Evolutionary conservation across 2,113 vertebrate genomes (phyloP).

Genomic region (Heteronetta atricapilla): DNA sequence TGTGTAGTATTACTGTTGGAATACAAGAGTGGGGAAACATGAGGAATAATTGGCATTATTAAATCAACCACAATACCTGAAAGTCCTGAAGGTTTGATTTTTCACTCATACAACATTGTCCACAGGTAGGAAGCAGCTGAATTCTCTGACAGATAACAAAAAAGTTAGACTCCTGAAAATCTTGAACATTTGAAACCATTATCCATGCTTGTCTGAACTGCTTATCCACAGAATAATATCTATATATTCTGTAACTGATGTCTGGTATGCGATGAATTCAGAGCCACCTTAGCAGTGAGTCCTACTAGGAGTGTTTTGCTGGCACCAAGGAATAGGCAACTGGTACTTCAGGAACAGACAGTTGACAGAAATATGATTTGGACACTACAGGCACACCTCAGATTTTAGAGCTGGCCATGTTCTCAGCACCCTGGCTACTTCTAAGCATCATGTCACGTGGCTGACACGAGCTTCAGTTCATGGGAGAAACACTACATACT

Average conservation of each 20-base stretch:
- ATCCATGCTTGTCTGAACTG: neutral
- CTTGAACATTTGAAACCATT: neutral
- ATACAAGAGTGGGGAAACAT: neutral
- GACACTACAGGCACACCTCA: neutral
- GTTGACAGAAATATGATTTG: neutral
- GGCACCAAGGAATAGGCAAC: slow-evolving; percentile 1
- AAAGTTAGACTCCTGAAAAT: neutral
- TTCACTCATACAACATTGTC: neutral
- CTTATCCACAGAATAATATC: neutral
- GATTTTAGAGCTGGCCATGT: neutral
- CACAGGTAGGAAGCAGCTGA: neutral
- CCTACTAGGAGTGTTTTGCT: slow-evolving; percentile 16
- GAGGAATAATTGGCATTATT: neutral
- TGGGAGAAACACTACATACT: neutral
- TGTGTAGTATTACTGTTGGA: neutral
- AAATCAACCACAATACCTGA: neutral
- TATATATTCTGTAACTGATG: slow-evolving; percentile 1
- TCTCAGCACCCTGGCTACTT: neutral
- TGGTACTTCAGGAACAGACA: slow-evolving; percentile 2
- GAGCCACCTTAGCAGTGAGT: slow-evolving; percentile 58
- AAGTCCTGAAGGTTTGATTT: neutral
- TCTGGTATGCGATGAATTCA: slow-evolving; percentile 29
- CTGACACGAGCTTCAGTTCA: neutral
- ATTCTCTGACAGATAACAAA: neutral
- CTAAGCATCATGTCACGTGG: neutral